Conservation (phyloP, 2,797 vertebrate species). For the Melanogrammus aeglefinus region DNA sequence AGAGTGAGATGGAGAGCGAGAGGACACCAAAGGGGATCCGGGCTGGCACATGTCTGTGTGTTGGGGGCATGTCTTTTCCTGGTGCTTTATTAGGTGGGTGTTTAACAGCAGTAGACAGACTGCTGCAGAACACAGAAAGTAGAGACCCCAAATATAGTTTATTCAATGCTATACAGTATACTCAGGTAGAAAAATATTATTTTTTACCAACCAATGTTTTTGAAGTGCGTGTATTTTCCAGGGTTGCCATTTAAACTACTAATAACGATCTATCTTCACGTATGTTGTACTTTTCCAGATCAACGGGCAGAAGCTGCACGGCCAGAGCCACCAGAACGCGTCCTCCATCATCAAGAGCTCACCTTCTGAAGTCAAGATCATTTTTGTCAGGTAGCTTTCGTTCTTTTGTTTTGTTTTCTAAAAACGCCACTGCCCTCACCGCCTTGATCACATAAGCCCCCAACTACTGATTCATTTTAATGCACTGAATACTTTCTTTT, state of each 20-base stretch:
- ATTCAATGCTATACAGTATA: too few species aligned
- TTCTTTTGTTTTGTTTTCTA: background rate
- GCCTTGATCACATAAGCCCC: background rate
- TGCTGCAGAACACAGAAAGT: too few species aligned
- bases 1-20: background rate
- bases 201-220: too few species aligned
- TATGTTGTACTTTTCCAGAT: slow-evolving; percentile 72
- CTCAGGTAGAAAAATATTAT: too few species aligned
- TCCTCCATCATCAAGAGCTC: slow-evolving; percentile 95
- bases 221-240: too few species aligned
- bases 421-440: background rate
- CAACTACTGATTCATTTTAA: background rate
- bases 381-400: slow-evolving; percentile 85
- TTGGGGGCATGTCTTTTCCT: too few species aligned
- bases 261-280: background rate
- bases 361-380: slow-evolving; percentile 90
- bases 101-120: too few species aligned
- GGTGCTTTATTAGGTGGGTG: too few species aligned
- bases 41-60: background rate
- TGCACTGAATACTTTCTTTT: background rate
- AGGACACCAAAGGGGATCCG: background rate
- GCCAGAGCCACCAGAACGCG: slow-evolving; percentile 95
- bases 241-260: background rate
- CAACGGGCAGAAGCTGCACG: slow-evolving; percentile 91
- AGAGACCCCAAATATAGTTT: too few species aligned